Conservation (phyloP, 2,113 vertebrate genomes). For the Pungitius pungitius region DNA sequence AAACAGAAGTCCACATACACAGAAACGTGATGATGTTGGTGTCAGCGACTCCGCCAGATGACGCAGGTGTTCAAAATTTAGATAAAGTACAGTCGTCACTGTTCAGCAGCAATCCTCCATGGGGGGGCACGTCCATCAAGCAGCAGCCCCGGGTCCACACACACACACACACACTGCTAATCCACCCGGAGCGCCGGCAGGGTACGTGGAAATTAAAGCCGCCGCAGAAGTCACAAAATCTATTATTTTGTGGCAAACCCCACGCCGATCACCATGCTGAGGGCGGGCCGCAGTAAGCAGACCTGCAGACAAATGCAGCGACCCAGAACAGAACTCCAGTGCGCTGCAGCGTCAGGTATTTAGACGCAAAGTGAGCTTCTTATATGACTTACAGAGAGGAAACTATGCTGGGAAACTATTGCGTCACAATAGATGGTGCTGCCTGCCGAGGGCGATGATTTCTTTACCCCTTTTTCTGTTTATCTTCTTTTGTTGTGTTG, state of each 20-base stretch:
- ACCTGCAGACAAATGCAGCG: conserved; percentile 19
- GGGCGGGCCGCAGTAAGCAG: conserved; percentile 29
- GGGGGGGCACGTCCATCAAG: conserved; percentile 35
- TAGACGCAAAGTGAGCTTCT: conserved; percentile 24
- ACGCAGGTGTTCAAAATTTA: conserved; percentile 34
- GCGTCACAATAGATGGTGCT: conserved; percentile 35
- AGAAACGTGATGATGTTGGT: neutral
- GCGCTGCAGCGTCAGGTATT: conserved; percentile 34
- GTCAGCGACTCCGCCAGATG: neutral
- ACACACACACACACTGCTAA: conserved; percentile 27
- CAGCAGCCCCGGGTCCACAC: conserved; percentile 32
- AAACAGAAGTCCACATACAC: neutral
- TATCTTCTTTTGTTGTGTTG: conserved; percentile 5
- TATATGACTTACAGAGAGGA: conserved; percentile 26
- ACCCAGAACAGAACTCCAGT: conserved; percentile 4
- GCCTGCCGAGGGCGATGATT: conserved; percentile 31
- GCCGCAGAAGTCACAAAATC: conserved; percentile 19
- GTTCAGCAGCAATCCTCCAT: conserved; percentile 23
- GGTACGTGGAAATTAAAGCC: conserved; percentile 10
- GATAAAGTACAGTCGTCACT: conserved; percentile 45
- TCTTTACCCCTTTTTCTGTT: neutral
- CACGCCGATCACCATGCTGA: neutral
- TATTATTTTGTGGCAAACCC: conserved; percentile 1
- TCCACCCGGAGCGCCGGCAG: conserved; percentile 5
- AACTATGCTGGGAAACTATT: conserved; percentile 19